These are phyloP conservation scores for Macrosteles quadrilineatus DNA, from an alignment of 1,140 invertebrate species.

Conservation along the genomic window DNA sequence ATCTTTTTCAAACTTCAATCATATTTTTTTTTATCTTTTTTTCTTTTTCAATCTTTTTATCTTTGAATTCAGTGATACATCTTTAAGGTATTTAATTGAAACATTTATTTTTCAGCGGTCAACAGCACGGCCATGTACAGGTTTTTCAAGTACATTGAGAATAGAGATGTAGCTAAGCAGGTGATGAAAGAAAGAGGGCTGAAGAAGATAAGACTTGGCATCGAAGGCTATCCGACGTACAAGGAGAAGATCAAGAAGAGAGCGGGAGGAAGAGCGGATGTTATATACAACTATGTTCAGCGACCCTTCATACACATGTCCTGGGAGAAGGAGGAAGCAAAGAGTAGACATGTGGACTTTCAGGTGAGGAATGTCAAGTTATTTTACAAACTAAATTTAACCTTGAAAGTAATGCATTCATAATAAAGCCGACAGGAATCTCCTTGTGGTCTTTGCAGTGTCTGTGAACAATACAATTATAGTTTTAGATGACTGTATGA, in stretches of 20 bases:
- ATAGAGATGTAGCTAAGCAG: slow-evolving; percentile 98
- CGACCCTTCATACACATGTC: slow-evolving; percentile 99
- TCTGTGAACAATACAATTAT: no score
- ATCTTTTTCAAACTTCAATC: no score
- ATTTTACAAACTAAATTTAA: not conserved
- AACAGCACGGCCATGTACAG: slow-evolving; percentile 91
- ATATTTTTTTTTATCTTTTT: no score
- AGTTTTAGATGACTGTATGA: no score
- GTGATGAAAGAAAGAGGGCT: slow-evolving; percentile 97
- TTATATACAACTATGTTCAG: slow-evolving; percentile 99
- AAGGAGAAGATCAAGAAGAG: slow-evolving; percentile 95
- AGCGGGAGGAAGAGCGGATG: slow-evolving; percentile 88
- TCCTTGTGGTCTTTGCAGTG: no score
- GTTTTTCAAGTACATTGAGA: slow-evolving; percentile 99
- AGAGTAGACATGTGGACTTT: slow-evolving; percentile 98
- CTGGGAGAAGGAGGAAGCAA: slow-evolving; percentile 99
- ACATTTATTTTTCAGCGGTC: slow-evolving; percentile 61
- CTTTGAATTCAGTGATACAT: no score
- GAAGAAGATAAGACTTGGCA: slow-evolving; percentile 98
- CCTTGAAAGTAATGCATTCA: no score
- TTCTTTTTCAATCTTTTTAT: no score
- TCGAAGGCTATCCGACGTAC: slow-evolving; percentile 99
- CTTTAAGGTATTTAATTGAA: no score
- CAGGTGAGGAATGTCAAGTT: slow-evolving; percentile 50
- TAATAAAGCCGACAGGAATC: no score